Evolutionary conservation across 2,113 vertebrate species (phyloP), one percentile per base, ranked within the genome.

Genomic region (Peromyscus californicus): DNA sequence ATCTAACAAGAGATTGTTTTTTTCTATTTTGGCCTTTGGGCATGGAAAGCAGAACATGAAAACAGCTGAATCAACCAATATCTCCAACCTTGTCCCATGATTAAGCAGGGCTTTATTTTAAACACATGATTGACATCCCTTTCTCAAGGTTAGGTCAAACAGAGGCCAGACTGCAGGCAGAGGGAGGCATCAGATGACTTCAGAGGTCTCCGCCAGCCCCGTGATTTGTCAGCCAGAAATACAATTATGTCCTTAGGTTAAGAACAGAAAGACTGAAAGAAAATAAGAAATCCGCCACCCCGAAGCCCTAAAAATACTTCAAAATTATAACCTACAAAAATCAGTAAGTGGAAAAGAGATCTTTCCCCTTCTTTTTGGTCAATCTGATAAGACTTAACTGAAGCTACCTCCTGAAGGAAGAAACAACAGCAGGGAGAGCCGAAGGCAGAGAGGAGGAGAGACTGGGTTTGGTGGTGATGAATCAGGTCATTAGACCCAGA

Each of bases 141-240:
- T 61, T 95, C 17, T 94, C 94, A 95, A 45, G 70, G 76, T 75
- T 94, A 59, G 84, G 96, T 97, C 96, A 98, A 48, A 75, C 88
- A 33, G 31, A 96, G 93, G 95, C 92, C 93, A 97, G 84, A 95
- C 51, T 89, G 67, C 45, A 42, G 89, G 83, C 79, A 96, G 79
- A 97, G 69, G 48, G 84, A 97, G 59, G 87, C 85, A 95, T 96
- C 92, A 97, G 91, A 85, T 98, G 92, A 97, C 96, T 95, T 91
- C 75, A 89, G 83, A 95, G 36, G 21, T 57, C 83, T 36, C 86
- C 59, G 48, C 17, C 92, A 94, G 72, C 36, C 88, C 67, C 97
- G 21, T 97, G 96, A 97, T 82, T 97, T 97, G 45, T 78, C 88
- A 74, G 78, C 90, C 63, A 97, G 83, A 96, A 97, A 97, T 76